Conservation (phyloP, 2,888 invertebrate genomes). For the Elmis aenea region DNA sequence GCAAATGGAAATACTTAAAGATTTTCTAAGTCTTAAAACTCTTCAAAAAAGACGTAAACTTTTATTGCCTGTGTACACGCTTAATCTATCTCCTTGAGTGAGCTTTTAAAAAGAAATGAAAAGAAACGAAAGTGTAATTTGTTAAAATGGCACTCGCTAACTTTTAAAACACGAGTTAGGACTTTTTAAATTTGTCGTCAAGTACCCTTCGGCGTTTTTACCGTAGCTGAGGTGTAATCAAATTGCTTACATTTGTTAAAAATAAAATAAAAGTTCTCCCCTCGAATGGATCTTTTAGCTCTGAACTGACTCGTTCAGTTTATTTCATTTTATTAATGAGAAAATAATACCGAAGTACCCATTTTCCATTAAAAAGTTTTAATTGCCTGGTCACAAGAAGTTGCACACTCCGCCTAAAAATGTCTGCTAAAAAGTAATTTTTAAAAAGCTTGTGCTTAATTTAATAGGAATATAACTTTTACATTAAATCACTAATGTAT, state of each 20-base stretch:
- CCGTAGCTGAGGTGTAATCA: constrained; percentile 36
- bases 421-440: too few species aligned
- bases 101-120: constrained; percentile 42
- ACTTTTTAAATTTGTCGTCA: constrained; percentile 45
- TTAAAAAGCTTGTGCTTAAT: too few species aligned
- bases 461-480: too few species aligned
- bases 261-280: constrained; percentile 28
- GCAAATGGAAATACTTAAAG: too few species aligned
- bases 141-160: constrained; percentile 47
- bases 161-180: constrained; percentile 48
- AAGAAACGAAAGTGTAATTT: constrained; percentile 46
- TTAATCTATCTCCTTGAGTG: constrained; percentile 38
- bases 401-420: too few species aligned
- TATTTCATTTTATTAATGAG: constrained; percentile 17
- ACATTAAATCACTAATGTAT: too few species aligned
- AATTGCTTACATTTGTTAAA: constrained; percentile 34
- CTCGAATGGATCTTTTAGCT: constrained; percentile 18
- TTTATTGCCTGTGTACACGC: constrained; percentile 30
- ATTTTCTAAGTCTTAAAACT: constrained; percentile 14
- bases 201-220: constrained; percentile 32
- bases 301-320: constrained; percentile 11
- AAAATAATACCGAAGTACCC: constrained; percentile 14
- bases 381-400: too few species aligned
- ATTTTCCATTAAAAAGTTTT: constrained; percentile 18
- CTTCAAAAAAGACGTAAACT: constrained; percentile 41